Percentiles rank a stretch among this genome's conserved stretches.
phyloP scores from a whole-genome alignment of 2,888 invertebrate species.

The Drosophila mimetica region DNA sequence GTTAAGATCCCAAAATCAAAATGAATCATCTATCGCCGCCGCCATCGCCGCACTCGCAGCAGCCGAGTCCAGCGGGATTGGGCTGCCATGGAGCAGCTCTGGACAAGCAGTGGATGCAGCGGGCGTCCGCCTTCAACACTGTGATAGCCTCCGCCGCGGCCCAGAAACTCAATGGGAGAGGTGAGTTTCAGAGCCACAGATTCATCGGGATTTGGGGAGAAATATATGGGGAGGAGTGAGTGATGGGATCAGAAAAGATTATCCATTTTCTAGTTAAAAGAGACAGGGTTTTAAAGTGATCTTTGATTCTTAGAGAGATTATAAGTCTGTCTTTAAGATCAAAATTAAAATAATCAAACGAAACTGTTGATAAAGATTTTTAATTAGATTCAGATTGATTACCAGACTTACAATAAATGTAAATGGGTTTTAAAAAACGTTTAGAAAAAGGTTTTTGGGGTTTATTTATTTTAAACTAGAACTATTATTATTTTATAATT shows the following conservation, averaged over 20 bases:
- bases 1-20: constrained; percentile 26
- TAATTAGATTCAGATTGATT: too few relatives aligned
- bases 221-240: background rate
- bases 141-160: constrained; percentile 83
- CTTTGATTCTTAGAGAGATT: background rate
- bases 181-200: constrained; percentile 59
- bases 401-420: too few relatives aligned
- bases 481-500: too few relatives aligned
- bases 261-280: too few relatives aligned
- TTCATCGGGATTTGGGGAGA: background rate
- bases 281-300: background rate
- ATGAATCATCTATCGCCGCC: constrained; percentile 85
- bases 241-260: background rate
- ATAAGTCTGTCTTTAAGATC: too few relatives aligned
- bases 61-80: constrained; percentile 70
- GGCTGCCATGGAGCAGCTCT: constrained; percentile 71
- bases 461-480: too few relatives aligned
- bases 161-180: constrained; percentile 82
- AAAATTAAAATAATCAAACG: too few relatives aligned
- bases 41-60: constrained; percentile 83
- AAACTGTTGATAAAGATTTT: too few relatives aligned
- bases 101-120: constrained; percentile 84
- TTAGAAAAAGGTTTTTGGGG: too few relatives aligned
- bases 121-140: constrained; percentile 84
- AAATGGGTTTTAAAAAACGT: too few relatives aligned